These are phyloP conservation scores for Papilio glaucus DNA, from an alignment of 1,140 invertebrate species.

Conservation along the genomic window DNA sequence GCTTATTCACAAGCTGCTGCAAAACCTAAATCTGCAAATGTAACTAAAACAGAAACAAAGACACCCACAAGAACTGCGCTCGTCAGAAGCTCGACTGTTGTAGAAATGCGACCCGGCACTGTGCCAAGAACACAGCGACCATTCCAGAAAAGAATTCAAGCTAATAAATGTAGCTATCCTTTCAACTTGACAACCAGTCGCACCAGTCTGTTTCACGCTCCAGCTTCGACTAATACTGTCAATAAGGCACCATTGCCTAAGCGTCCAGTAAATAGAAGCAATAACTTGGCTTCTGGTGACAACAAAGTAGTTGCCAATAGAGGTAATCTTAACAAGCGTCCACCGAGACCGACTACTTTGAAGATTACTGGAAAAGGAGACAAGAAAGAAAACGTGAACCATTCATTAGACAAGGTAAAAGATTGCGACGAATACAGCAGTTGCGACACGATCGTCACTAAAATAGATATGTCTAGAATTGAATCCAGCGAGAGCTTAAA, in stretches of 20 bases:
- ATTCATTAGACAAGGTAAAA: constrained; percentile 62
- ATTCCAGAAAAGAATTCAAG: constrained; percentile 65
- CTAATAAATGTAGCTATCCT: constrained; percentile 79
- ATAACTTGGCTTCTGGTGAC: constrained; percentile 66
- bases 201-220: constrained; percentile 73
- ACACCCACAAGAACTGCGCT: constrained; percentile 62
- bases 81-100: constrained; percentile 84
- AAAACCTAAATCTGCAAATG: constrained; percentile 76
- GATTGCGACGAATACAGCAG: constrained; percentile 78
- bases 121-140: constrained; percentile 55
- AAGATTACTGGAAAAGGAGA: constrained; percentile 64
- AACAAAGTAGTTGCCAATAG: constrained; percentile 56
- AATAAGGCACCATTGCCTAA: constrained; percentile 57
- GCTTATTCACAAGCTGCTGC: constrained; percentile 81
- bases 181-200: constrained; percentile 81
- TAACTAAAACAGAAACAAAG: constrained; percentile 63
- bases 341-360: constrained; percentile 62
- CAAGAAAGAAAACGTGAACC: constrained; percentile 59
- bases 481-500: constrained; percentile 81
- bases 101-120: constrained; percentile 75
- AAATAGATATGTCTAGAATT: constrained; percentile 77
- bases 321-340: constrained; percentile 59
- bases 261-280: constrained; percentile 54
- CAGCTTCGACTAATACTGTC: constrained; percentile 41
- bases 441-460: constrained; percentile 82